Evolutionary conservation across 2,888 invertebrate species (phyloP).

Genomic region (Acleris literana): DNA sequence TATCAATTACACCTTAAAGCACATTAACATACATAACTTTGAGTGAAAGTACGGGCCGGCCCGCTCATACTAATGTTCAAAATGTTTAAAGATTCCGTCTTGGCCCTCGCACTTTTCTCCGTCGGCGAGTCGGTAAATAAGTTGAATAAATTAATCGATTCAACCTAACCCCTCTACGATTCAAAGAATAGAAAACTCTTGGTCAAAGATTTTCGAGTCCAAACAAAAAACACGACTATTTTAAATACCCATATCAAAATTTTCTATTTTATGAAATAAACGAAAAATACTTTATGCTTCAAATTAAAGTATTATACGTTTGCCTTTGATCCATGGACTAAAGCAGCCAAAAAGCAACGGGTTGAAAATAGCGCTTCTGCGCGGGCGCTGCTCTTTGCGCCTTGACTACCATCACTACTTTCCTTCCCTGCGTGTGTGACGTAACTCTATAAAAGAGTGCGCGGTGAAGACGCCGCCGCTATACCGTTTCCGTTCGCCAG

Average conservation of each 20-base stretch:
- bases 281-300: too few species aligned
- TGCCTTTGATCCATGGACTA: too few species aligned
- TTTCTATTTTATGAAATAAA: not conserved
- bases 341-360: slow-evolving; percentile 41
- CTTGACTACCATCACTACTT: slow-evolving; percentile 79
- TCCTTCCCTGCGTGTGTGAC: slow-evolving; percentile 81
- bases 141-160: slow-evolving; percentile 76
- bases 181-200: slow-evolving; percentile 56
- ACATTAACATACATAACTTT: slow-evolving; percentile 80
- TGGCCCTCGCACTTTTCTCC: slow-evolving; percentile 77
- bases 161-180: slow-evolving; percentile 65
- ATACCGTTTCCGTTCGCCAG: slow-evolving; percentile 81
- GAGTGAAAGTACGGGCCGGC: slow-evolving; percentile 78
- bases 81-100: slow-evolving; percentile 78
- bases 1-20: slow-evolving; percentile 71
- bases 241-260: not conserved
- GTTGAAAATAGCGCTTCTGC: slow-evolving; percentile 50
- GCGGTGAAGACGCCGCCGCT: slow-evolving; percentile 81
- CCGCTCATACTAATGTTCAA: slow-evolving; percentile 78
- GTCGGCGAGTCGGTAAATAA: slow-evolving; percentile 71
- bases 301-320: too few species aligned
- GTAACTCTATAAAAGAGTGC: slow-evolving; percentile 83
- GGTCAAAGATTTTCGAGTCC: not conserved
- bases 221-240: not conserved
- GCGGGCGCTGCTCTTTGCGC: slow-evolving; percentile 65